Evolutionary conservation across 1,140 invertebrate genomes (phyloP), one percentile per base, ranked within the genome.

Genomic region (Drosophila teissieri): DNA sequence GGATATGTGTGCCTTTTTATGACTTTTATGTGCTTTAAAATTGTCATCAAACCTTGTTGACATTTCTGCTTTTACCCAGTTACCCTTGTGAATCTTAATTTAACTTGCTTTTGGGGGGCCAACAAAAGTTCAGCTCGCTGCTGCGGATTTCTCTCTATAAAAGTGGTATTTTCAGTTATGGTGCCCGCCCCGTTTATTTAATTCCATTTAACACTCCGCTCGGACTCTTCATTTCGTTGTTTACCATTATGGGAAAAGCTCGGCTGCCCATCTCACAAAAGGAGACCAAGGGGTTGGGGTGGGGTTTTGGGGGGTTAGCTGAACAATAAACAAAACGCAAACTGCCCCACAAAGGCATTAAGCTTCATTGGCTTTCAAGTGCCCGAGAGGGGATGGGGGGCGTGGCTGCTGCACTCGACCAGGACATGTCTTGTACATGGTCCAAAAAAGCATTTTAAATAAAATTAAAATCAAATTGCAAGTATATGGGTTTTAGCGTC

Each of bases 391-490:
- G 22, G 24, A 17, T 1, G 51, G 15, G 19, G 6, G 19, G n/a
- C 4, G 11, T 31, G 27, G 46, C 22, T 4, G 14, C 69, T 55
- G 40, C 65, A 56, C 42, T 57, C n/a, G 6, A 11, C 40, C 27
- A 56, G 36, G 67, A 48, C 55, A 73, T 64, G 69, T 57, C 46
- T 69, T 46, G 55, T 61, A 67, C 73, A 76, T 74, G 72, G 76
- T 78, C 78, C 78, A 81, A 85, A 85, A 70, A 85, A 85, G 82
- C 82, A 86, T 85, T 86, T 85, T 85, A 85, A 85, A 86, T 85
- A 81, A 86, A 86, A 85, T 85, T 85, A 85, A 86, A 85, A 85
- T 85, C 78, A 81, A 86, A 86, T 86, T 86, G 74, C 83, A 72
- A 61, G 57, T 60, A 76, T 72, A 72, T 49, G 55, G 31, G 49